Evolutionary conservation across 2,113 vertebrate species (phyloP).

Genomic region (Hypanus sabinus): DNA sequence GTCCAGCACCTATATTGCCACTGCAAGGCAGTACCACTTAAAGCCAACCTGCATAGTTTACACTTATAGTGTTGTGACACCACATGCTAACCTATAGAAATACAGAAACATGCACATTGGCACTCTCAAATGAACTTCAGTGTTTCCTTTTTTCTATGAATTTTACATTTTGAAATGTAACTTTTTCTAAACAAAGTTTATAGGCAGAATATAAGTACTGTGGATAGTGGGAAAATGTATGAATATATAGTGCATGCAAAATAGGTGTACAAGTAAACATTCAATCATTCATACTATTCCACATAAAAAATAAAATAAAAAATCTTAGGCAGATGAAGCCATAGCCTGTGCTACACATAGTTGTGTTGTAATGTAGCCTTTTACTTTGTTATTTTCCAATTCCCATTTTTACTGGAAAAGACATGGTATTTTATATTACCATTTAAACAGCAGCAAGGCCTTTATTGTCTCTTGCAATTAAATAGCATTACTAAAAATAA

Average conservation of each 20-base stretch:
- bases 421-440: constrained; percentile 25
- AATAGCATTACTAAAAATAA: constrained; percentile 38
- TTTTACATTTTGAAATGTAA: constrained; percentile 33
- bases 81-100: constrained; percentile 52
- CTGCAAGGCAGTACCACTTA: constrained; percentile 51
- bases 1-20: constrained; percentile 32
- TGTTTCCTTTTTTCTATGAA: constrained; percentile 28
- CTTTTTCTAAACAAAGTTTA: constrained; percentile 4
- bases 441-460: constrained; percentile 37
- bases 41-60: constrained; percentile 53
- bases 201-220: constrained; percentile 30
- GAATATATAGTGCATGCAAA: constrained; percentile 38
- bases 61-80: constrained; percentile 49
- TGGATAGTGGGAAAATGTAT: constrained; percentile 34
- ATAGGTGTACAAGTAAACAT: constrained; percentile 37
- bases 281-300: constrained; percentile 38
- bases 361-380: constrained; percentile 34
- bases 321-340: constrained; percentile 37
- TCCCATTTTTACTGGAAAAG: constrained; percentile 35
- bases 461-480: constrained; percentile 38
- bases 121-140: constrained; percentile 45
- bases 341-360: constrained; percentile 35
- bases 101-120: constrained; percentile 57
- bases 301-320: constrained; percentile 28
- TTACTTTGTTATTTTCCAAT: constrained; percentile 29